phyloP scores from a whole-genome alignment of 2,888 invertebrate genomes.

The Amorpha juglandis region DNA sequence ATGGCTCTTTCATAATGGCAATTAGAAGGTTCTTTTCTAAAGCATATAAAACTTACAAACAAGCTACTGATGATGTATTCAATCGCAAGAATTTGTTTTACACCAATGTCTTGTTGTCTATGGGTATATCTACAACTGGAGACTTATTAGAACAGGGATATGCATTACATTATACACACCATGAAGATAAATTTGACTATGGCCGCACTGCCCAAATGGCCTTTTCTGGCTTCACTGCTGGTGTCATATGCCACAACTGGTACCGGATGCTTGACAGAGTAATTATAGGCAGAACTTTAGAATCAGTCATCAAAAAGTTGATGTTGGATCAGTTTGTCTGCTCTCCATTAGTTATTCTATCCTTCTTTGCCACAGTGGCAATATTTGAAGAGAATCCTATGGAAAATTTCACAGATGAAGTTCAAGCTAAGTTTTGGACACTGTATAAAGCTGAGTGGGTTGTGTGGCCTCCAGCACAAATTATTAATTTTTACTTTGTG shows the following conservation, averaged over 20 bases:
- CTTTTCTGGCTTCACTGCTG: conserved; percentile 90
- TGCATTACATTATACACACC: conserved; percentile 84
- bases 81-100: conserved; percentile 87
- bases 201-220: conserved; percentile 90
- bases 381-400: conserved; percentile 87
- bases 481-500: conserved; percentile 95
- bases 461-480: conserved; percentile 96
- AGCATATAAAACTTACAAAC: conserved; percentile 54
- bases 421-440: conserved; percentile 89
- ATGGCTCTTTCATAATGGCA: conserved; percentile 48
- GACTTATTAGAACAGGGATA: conserved; percentile 92
- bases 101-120: conserved; percentile 92
- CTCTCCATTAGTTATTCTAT: conserved; percentile 90
- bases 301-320: conserved; percentile 89
- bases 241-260: conserved; percentile 93
- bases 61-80: conserved; percentile 74
- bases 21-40: conserved; percentile 60
- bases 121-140: conserved; percentile 89
- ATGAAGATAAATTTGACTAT: conserved; percentile 83
- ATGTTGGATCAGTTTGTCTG: conserved; percentile 92
- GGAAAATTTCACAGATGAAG: conserved; percentile 86
- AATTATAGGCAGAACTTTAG: conserved; percentile 87
- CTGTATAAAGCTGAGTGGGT: conserved; percentile 95
- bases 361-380: conserved; percentile 91
- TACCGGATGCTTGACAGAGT: conserved; percentile 90